phyloP scores from a whole-genome alignment of 1,140 invertebrate species.

The Tigriopus japonicus region DNA sequence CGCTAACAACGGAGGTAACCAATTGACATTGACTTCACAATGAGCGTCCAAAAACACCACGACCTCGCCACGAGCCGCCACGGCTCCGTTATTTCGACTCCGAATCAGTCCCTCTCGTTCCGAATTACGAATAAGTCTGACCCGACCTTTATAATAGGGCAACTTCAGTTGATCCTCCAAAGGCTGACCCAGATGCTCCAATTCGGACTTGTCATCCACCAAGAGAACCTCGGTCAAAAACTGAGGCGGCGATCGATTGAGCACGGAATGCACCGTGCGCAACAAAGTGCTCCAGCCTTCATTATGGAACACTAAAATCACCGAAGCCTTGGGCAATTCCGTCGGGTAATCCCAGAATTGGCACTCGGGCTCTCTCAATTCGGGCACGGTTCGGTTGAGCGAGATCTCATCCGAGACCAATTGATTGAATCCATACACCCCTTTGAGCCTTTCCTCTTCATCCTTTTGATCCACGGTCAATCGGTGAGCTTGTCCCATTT shows the following conservation, averaged over 20 bases:
- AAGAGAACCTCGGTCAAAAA: conserved; percentile 87
- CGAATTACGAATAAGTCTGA: conserved; percentile 60
- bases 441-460: conserved; percentile 31
- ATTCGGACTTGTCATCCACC: conserved; percentile 88
- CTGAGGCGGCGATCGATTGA: conserved; percentile 73
- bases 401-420: conserved; percentile 86
- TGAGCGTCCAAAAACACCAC: conserved; percentile 92
- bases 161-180: conserved; percentile 72
- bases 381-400: conserved; percentile 55
- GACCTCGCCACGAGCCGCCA: conserved; percentile 79
- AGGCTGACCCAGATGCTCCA: conserved; percentile 65
- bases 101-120: conserved; percentile 77
- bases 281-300: conserved; percentile 38
- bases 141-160: conserved; percentile 55
- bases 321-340: conserved; percentile 24
- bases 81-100: conserved; percentile 76
- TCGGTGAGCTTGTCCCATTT: conserved; percentile 54
- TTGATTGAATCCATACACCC: conserved; percentile 91
- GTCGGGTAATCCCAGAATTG: conserved; percentile 20
- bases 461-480: conserved; percentile 50
- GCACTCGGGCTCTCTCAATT: conserved; percentile 64
- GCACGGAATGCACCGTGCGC: conserved; percentile 50
- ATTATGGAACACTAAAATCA: conserved; percentile 96
- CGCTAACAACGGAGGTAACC: conserved; percentile 82
- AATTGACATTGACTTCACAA: conserved; percentile 62